Conservation (phyloP, 2,888 invertebrate species). For the Schrankia costaestrigalis region DNA sequence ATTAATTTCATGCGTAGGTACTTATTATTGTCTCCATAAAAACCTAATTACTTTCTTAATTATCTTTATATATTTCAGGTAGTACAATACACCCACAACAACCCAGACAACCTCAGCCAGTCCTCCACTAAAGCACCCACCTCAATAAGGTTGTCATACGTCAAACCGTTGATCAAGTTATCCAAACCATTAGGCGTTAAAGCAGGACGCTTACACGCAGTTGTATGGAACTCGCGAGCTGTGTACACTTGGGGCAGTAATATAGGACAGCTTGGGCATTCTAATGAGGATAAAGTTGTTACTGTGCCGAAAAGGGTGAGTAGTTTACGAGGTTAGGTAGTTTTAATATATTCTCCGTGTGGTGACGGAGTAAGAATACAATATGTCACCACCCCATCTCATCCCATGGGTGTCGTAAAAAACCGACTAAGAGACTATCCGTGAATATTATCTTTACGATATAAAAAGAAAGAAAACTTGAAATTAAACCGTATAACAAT, state of each 20-base stretch:
- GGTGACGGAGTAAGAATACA: background rate
- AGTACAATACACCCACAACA: slow-evolving; percentile 63
- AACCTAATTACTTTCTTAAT: background rate
- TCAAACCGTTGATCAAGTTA: slow-evolving; percentile 58
- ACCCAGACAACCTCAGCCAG: slow-evolving; percentile 54
- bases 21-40: background rate
- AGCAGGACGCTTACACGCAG: slow-evolving; percentile 86
- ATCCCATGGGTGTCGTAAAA: too few relatives aligned
- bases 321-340: too few relatives aligned
- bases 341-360: too few relatives aligned
- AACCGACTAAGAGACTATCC: too few relatives aligned
- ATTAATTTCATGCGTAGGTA: too few relatives aligned
- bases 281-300: slow-evolving; percentile 67
- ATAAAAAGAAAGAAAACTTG: too few relatives aligned
- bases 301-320: slow-evolving; percentile 72
- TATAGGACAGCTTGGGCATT: slow-evolving; percentile 90
- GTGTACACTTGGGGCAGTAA: slow-evolving; percentile 91
- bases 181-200: slow-evolving; percentile 77
- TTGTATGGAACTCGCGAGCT: slow-evolving; percentile 81
- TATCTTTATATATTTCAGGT: slow-evolving; percentile 48
- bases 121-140: slow-evolving; percentile 57
- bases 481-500: too few relatives aligned
- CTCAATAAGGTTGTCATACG: slow-evolving; percentile 51
- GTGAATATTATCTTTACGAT: too few relatives aligned
- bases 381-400: too few relatives aligned